These are phyloP conservation scores for Diaprepes abbreviatus DNA, from an alignment of 2,888 invertebrate species.

Conservation along the genomic window DNA sequence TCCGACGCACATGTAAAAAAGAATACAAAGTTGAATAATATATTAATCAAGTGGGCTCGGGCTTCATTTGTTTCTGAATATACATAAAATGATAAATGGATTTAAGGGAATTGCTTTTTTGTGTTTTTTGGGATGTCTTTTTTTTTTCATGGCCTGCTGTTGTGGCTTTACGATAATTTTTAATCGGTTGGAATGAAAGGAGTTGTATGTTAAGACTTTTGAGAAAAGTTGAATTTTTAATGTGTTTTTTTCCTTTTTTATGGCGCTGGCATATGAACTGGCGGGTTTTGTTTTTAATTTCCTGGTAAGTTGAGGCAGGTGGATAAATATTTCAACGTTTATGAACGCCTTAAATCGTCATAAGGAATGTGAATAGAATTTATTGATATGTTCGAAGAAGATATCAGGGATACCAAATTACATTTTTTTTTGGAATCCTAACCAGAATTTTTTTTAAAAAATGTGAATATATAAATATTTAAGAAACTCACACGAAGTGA, in stretches of 20 bases:
- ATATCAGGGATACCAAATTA: too few relatives aligned
- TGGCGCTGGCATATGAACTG: neutral
- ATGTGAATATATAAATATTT: too few relatives aligned
- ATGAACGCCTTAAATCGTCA: too few relatives aligned
- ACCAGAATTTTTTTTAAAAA: too few relatives aligned
- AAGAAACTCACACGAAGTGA: too few relatives aligned
- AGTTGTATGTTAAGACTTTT: slow-evolving; percentile 1
- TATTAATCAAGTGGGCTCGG: slow-evolving; percentile 42
- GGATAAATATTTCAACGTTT: too few relatives aligned
- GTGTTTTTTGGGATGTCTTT: slow-evolving; percentile 33
- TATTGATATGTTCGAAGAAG: too few relatives aligned
- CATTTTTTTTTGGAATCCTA: too few relatives aligned
- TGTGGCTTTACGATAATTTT: slow-evolving; percentile 23
- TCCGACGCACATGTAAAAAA: slow-evolving; percentile 20
- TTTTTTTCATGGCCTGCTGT: slow-evolving; percentile 29
- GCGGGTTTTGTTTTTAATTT: neutral
- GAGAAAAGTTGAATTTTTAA: slow-evolving; percentile 18
- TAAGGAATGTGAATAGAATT: too few relatives aligned
- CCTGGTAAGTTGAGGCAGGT: neutral
- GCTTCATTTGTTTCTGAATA: slow-evolving; percentile 48
- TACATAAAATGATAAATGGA: slow-evolving; percentile 47
- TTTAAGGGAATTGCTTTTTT: slow-evolving; percentile 40
- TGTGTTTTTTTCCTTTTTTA: neutral
- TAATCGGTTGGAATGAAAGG: slow-evolving; percentile 24
- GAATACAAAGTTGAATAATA: slow-evolving; percentile 30